Base-by-base conservation (phyloP, 2,113 vertebrate species). In the Siphamia tubifer region DNA sequence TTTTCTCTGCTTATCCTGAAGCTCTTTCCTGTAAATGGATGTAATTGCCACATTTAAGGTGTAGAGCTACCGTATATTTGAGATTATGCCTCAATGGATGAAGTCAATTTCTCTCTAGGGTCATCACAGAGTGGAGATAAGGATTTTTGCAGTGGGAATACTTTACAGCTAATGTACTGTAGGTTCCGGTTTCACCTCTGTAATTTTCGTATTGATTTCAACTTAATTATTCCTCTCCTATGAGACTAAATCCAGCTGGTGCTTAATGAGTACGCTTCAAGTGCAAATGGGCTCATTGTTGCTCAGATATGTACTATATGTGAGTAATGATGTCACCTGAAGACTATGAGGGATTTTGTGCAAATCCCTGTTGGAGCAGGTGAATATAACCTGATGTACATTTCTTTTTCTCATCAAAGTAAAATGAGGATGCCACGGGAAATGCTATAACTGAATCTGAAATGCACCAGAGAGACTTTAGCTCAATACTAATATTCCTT, bases 181-280 rank as follows among this genome's bases (percentile, higher is more conserved):
- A 48, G 73, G 36, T 66, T 76, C 60, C 55, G 34, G 79, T 70
- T 82, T 83, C 77, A 83, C 77, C 74, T 69, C 69, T 73, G 61
- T 67, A 82, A 82, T 68, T 81, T 74, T 58, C 8, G 12, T 65
- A 82, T 84, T 82, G 78, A 86, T 81, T 86, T 84, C 54, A 76
- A 63, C 68, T 78, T 84, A 76, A 81, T 81, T 84, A 74, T 84
- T 73, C 44, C 24, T 39, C 56, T 75, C 67, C 63, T 30, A 27
- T 61, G 76, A 80, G 68, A 71, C 53, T 54, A 73, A 78, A 81
- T 83, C 75, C 28, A 83, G 77, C 54, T 53, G 80, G 63, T 52
- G 6, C 53, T 70, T 79, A 79, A 83, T 83, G 60, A 76, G 72
- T 31, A 47, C 9, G 28, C 32, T 58, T 27, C 27, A 23, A 12